phyloP scores from a whole-genome alignment of 2,797 vertebrate species.

The Mormyrops boulengeri region DNA sequence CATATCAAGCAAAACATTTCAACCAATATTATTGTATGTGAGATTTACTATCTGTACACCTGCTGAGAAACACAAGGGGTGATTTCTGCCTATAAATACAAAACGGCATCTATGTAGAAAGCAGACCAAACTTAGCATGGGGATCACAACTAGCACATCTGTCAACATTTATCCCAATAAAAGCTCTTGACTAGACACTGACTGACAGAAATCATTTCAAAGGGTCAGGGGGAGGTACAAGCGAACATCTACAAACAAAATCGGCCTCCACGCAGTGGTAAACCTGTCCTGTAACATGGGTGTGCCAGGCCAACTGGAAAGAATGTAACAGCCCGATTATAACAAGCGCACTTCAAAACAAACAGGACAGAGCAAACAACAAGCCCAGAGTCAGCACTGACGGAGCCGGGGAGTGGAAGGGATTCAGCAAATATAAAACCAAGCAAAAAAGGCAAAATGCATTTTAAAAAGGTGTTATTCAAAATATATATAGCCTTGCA shows the following conservation, averaged over 20 bases:
- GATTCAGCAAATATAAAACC: neutral
- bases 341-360: neutral
- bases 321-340: neutral
- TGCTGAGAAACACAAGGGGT: neutral
- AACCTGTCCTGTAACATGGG: conserved; percentile 6
- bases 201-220: neutral
- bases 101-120: neutral
- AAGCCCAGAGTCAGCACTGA: neutral
- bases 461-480: neutral
- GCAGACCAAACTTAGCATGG: conserved; percentile 32
- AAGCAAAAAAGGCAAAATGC: neutral
- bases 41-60: neutral
- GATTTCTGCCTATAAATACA: neutral
- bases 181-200: neutral
- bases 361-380: neutral
- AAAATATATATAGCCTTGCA: neutral
- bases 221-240: neutral
- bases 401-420: neutral
- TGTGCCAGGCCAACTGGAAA: neutral
- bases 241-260: neutral
- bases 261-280: neutral
- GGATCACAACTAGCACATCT: conserved; percentile 23
- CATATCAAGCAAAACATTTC: neutral
- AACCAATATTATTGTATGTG: neutral
- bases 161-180: neutral